Conservation (phyloP, 2,888 invertebrate genomes). For the Apodemia zela region DNA sequence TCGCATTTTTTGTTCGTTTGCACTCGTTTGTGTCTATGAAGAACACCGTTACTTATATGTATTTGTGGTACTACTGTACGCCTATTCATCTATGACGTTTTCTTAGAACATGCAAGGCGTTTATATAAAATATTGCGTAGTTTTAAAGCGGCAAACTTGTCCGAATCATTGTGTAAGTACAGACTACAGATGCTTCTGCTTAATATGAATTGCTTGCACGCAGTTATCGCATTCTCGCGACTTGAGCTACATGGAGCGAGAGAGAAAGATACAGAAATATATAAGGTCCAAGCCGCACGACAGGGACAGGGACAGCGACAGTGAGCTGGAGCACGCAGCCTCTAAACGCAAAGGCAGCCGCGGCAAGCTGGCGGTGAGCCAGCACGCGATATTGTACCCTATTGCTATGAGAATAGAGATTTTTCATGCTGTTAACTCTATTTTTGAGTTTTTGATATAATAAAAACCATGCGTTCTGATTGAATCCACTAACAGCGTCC, state of each 20-base stretch:
- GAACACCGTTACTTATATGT: too few relatives aligned
- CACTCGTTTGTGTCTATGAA: too few relatives aligned
- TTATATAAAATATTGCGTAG: too few relatives aligned
- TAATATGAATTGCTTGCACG: constrained; percentile 56
- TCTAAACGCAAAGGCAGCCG: constrained; percentile 81
- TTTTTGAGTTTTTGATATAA: not conserved
- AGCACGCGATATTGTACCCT: constrained; percentile 60
- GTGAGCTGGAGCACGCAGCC: constrained; percentile 85
- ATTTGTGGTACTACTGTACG: too few relatives aligned
- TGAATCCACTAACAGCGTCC: not conserved
- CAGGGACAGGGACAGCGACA: constrained; percentile 93
- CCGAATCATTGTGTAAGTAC: not conserved
- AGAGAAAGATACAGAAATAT: constrained; percentile 76
- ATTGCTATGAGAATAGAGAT: constrained; percentile 47
- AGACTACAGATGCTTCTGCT: not conserved
- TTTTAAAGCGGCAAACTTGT: not conserved
- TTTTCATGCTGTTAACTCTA: not conserved
- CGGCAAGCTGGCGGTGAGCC: constrained; percentile 86
- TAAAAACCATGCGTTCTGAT: not conserved
- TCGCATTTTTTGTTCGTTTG: too few relatives aligned
- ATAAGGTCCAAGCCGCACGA: constrained; percentile 75
- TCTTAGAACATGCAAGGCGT: too few relatives aligned
- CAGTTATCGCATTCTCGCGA: constrained; percentile 73
- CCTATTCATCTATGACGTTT: too few relatives aligned
- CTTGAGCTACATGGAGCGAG: constrained; percentile 74